Evolutionary conservation across 2,113 vertebrate species (phyloP), one percentile per base, ranked within the genome.

Genomic region (Rynchops niger): DNA sequence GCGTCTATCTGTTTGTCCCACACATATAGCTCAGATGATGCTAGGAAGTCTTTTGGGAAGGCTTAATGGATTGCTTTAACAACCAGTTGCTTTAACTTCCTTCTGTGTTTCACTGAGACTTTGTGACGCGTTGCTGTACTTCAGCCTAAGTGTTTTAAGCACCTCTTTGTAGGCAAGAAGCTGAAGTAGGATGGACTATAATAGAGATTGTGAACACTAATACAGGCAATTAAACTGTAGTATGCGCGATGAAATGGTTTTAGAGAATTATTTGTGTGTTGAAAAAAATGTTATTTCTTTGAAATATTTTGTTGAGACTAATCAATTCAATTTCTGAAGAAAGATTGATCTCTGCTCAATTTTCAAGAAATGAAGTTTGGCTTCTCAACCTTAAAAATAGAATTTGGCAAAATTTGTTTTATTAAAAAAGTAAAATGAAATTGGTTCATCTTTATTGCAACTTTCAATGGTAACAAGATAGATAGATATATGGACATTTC

Each of bases 41-140:
- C 43, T 69, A 17, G 43, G 43, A 61, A 23, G 38, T 14, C 59
- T 91, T 82, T n/a, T 34, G 76, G 49, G 79, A 67, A 38, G 19
- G 50, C n/a, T 77, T 47, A 36, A 36, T 12, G 27, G n/a, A 26
- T 52, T 18, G 52, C 15, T 91, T 42, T 12, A 52, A 50, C 21
- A 32, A 67, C 71, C 17, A 43, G 22, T 32, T 66, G 63, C 29
- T 43, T 43, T 45, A 69, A 1, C 18, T 8, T 73, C 29, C 22
- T 65, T 14, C 72, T 77, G 22, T 0, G 1, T 43, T 18, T 70
- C 71, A 52, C 2, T 3, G 7, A 50, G 42, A 3, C 29, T 56
- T 47, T 25, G 15, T 40, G 71, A 12, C 3, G 3, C 0, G 1
- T 53, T 61, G 38, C 32, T 15, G 1, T 30, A 27, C 12, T 27